Evolutionary conservation across 2,888 invertebrate genomes (phyloP), one percentile per base, ranked within the genome.

Genomic region (Leucophenga montana): DNA sequence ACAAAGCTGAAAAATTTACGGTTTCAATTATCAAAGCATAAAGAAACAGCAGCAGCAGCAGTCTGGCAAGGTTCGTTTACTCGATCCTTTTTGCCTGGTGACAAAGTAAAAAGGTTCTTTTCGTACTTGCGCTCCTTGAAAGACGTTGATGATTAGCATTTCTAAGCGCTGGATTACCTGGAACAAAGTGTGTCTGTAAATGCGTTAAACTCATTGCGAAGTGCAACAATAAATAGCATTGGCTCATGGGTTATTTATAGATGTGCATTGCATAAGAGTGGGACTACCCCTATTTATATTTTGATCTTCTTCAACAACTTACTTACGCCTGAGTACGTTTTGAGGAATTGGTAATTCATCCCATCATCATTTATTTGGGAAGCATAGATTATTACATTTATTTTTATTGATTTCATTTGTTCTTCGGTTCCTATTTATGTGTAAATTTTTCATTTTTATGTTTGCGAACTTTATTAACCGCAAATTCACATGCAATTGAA

Each of bases 21-120:
- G 81, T 84, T 81, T 81, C 81, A 81, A 81, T 81, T 81, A 81
- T 81, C 81, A 81, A 81, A 84, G 84, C 50, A 64, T 11, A 39
- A 3, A 39, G 9, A 39, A n/a, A n/a, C n/a, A n/a, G n/a, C n/a
- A n/a, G n/a, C n/a, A n/a, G n/a, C n/a, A n/a, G n/a, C n/a, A n/a
- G n/a, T n/a, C n/a, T n/a, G n/a, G n/a, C 1, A 39, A 39, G 39
- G 8, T 11, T 1, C 39, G 4, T 39, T 8, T 39, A 11, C 1
- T 5, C 3, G 39, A 11, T 11, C 11, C 39, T 39, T 39, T 39
- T 39, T 39, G 39, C 27, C 27, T 27, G 39, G 39, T 39, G 39
- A 11, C 9, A 8, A 39, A 39, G 39, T 8, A 11, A 39, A 39
- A 39, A 39, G 11, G 11, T 39, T 8, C 11, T 39, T 39, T 3